Base-by-base conservation (phyloP, 2,113 vertebrate species). In the Bombycilla garrulus region DNA sequence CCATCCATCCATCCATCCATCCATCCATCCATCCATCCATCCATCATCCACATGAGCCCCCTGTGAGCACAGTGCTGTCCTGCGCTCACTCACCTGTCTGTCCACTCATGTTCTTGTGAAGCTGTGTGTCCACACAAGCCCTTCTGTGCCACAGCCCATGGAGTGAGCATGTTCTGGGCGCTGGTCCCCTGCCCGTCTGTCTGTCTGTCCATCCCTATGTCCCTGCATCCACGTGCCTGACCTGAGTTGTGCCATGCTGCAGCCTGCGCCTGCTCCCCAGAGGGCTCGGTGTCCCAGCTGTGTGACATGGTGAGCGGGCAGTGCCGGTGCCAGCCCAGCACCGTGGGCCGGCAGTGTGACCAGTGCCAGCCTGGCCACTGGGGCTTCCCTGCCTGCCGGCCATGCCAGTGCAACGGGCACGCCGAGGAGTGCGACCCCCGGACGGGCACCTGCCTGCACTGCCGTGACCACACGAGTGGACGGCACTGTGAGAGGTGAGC, bases 371-470 rank as follows among this genome's bases (percentile, higher is more conserved):
- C 94, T 0, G 98, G 99, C 33, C 98, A 99, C 97, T 99, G 99
- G 99, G 99, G 99, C 77, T 99, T 99, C 96, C 99, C 99, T 8
- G 97, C 86, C 95, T 99, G 99, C 96, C 97, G 93, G 65, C 98
- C 97, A 1, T 99, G 99, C 95, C 98, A 98, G 69, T 99, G 99
- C 90, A 99, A 99, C 0, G 98, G 99, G 23, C 99, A 98, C 1
- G 83, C 99, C 0, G 98, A 99, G 21, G 98, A 98, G 42, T 99
- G 99, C 0, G 97, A 99, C 44, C 97, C 98, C 35, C 98, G 80
- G 61, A 99, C 97, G 0, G 99, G 99, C 7, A 65, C 94, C 60
- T 99, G 99, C 95, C 93, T 99, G 91, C 92, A 5, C 97, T 99
- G 99, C 97, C 98, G 98, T 1, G 98, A 98, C 81, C 98, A 99